Conservation (phyloP, 2,888 invertebrate genomes). For the Troides aeacus region DNA sequence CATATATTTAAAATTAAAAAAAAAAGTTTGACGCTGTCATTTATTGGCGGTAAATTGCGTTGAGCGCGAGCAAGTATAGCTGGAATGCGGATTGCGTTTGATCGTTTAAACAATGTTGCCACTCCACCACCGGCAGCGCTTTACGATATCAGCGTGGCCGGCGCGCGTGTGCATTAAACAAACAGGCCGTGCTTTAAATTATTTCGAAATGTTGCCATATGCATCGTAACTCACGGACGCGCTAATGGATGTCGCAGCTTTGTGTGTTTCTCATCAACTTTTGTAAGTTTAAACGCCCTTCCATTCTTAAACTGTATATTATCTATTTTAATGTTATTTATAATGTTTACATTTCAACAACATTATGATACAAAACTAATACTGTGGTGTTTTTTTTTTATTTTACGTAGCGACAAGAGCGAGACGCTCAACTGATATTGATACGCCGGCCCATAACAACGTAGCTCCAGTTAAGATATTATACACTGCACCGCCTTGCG, state of each 20-base stretch:
- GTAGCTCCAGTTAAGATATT: no score
- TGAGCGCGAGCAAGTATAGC: conserved; percentile 41
- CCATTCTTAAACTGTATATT: conserved; percentile 1
- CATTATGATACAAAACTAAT: no score
- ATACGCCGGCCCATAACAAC: no score
- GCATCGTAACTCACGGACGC: conserved; percentile 45
- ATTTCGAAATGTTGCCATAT: conserved; percentile 45
- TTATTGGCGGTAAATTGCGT: conserved; percentile 52
- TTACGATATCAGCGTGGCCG: conserved; percentile 12
- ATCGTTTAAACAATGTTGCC: conserved; percentile 45
- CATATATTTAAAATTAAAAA: conserved; percentile 41
- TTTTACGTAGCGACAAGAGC: no score
- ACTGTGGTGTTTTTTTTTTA: no score
- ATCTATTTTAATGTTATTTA: neutral
- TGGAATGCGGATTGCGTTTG: conserved; percentile 50
- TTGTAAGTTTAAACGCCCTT: conserved; percentile 16
- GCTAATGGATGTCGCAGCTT: conserved; percentile 51
- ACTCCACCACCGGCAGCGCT: conserved; percentile 24
- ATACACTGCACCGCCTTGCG: no score
- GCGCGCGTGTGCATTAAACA: conserved; percentile 30
- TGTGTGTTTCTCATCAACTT: conserved; percentile 45
- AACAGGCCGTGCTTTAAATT: conserved; percentile 30
- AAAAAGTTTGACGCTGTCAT: conserved; percentile 41
- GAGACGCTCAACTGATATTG: no score
- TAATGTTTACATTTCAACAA: no score